Base-by-base conservation (phyloP, 2,113 vertebrate genomes). In the Chionis minor region DNA sequence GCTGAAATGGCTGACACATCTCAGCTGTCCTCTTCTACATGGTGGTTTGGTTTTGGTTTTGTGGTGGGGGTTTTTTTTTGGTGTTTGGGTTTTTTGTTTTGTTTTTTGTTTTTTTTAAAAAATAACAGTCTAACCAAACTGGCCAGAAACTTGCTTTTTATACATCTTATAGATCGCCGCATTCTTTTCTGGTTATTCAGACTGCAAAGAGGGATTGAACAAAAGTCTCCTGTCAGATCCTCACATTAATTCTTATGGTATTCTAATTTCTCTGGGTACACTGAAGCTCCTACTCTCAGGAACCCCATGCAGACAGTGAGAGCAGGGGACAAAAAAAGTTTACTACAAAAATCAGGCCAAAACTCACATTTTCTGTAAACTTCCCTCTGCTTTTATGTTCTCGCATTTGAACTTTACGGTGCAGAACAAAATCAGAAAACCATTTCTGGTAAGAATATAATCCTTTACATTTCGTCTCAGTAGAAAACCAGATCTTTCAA, bases 81-180 rank as follows among this genome's bases (percentile, higher is more conserved):
- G 42, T 44, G 12, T 12, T 44, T 12, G 42, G 12, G 42, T 44
- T 44, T 44, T 44, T 12, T 44, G 42, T 44, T 44, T 44, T 44
- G 42, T 44, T 44, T 44, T 44, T 44, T 44, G 12, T 44, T 7
- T 74, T 79, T 27, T 11, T 12, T 17, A 65, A 88, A 22, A 65
- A 88, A 22, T 16, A 90, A 42, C 33, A 70, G 6, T 18, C 74
- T 58, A 82, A 74, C 10, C 27, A 73, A 90, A 72, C 30, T 30
- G 6, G 30, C 24, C 54, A 91, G 18, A 90, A 87, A 82, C 35
- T 59, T 38, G n/a, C 26, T 79, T 78, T 70, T 65, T 26, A 72
- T 10, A 20, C 0, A 0, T 30, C 30, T 84, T 61, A n/a, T 0
- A 65, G 6, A 82, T 55, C 52, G 82, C 10, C 3, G 1, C 23